These are phyloP conservation scores for Ophion ventricosus DNA, from an alignment of 2,888 invertebrate genomes.

Conservation along the genomic window DNA sequence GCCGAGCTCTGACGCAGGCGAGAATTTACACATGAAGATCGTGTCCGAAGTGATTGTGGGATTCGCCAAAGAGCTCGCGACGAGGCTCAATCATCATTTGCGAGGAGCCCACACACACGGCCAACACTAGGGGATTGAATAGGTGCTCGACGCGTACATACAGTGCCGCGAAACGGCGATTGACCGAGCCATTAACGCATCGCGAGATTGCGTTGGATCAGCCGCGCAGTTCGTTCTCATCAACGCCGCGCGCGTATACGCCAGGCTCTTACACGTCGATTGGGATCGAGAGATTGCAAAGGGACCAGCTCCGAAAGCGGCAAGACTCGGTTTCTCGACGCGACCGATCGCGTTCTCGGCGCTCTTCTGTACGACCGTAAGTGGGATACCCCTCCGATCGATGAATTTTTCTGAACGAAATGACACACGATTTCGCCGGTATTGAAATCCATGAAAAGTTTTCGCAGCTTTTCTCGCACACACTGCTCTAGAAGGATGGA, in stretches of 20 bases:
- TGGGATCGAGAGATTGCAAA: background rate
- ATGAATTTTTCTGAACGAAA: too few species aligned
- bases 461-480: too few species aligned
- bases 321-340: background rate
- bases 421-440: background rate
- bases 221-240: background rate
- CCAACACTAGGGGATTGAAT: conserved; percentile 6
- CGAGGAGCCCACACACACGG: conserved; percentile 15
- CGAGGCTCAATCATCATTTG: conserved; percentile 36
- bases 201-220: background rate
- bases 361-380: too few species aligned
- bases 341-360: too few species aligned
- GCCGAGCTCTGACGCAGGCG: conserved; percentile 36
- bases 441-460: background rate
- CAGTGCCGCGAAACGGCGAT: background rate
- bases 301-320: background rate
- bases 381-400: too few species aligned
- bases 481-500: too few species aligned
- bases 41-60: conserved; percentile 29
- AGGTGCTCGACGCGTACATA: background rate
- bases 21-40: conserved; percentile 23
- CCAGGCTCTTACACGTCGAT: background rate
- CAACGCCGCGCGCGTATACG: background rate
- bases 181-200: background rate
- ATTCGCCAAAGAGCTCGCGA: conserved; percentile 15